Conservation (phyloP, 2,888 invertebrate genomes). For the Dendrolimus houi region DNA sequence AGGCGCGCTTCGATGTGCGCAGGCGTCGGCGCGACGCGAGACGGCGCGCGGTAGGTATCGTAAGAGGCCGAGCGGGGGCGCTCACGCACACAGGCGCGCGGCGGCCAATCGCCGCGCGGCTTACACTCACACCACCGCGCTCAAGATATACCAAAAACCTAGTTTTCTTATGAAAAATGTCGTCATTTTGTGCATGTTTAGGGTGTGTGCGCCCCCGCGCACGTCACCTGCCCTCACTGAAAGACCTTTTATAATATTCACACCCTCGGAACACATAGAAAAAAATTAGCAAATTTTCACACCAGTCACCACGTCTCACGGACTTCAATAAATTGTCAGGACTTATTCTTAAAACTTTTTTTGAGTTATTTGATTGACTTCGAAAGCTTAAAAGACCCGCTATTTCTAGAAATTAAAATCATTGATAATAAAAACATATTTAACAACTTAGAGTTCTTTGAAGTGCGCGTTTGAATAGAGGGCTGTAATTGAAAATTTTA, state of each 20-base stretch:
- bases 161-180: slow-evolving; percentile 47
- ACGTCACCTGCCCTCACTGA: slow-evolving; percentile 23
- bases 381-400: slow-evolving; percentile 23
- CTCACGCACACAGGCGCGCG: slow-evolving; percentile 42
- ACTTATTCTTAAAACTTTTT: slow-evolving; percentile 20
- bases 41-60: slow-evolving; percentile 41
- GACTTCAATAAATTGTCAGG: slow-evolving; percentile 30
- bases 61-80: slow-evolving; percentile 58
- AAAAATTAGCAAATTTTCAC: slow-evolving; percentile 52
- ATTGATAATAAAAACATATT: slow-evolving; percentile 13
- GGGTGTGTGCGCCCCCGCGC: slow-evolving; percentile 48
- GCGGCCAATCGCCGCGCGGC: slow-evolving; percentile 55
- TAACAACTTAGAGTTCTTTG: slow-evolving; percentile 5
- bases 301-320: slow-evolving; percentile 18
- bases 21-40: slow-evolving; percentile 29
- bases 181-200: slow-evolving; percentile 58
- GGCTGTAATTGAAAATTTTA: slow-evolving; percentile 15
- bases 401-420: slow-evolving; percentile 19
- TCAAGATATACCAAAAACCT: slow-evolving; percentile 37
- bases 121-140: slow-evolving; percentile 38
- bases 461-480: slow-evolving; percentile 17
- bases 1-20: slow-evolving; percentile 19
- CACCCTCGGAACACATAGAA: slow-evolving; percentile 22
- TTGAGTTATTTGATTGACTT: slow-evolving; percentile 12
- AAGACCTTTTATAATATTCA: slow-evolving; percentile 7